Percentiles rank a stretch among this genome's conserved stretches.
Conservation (phyloP, 2,888 invertebrate species). For the Morinoia aosen region DNA sequence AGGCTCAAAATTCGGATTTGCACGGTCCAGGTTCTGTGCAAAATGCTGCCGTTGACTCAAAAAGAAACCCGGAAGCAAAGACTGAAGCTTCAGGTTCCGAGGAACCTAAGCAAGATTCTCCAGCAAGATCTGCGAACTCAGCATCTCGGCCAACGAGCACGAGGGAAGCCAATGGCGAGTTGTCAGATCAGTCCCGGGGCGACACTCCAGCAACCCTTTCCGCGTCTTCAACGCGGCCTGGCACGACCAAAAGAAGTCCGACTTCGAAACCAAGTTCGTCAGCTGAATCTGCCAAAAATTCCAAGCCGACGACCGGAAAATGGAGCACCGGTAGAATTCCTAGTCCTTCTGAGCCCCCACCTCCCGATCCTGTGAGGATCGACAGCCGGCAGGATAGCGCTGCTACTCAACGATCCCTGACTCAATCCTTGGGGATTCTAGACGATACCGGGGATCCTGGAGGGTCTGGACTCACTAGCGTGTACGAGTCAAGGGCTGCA, state of each 20-base stretch:
- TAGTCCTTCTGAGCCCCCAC: not conserved
- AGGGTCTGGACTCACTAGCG: conserved; percentile 21
- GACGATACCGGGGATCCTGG: not conserved
- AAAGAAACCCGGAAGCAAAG: not conserved
- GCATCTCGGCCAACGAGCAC: not conserved
- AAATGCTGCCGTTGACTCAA: not conserved
- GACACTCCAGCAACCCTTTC: not conserved
- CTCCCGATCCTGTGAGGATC: not conserved
- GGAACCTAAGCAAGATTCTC: not conserved
- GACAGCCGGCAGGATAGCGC: conserved; percentile 23
- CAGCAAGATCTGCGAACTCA: not conserved
- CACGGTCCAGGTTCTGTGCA: not conserved
- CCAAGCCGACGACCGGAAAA: not conserved
- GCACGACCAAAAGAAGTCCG: not conserved
- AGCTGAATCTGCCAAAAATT: not conserved
- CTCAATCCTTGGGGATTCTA: not conserved
- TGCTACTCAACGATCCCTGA: not conserved
- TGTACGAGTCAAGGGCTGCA: conserved; percentile 2
- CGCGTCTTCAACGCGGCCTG: not conserved
- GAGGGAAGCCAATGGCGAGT: not conserved
- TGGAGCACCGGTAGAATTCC: not conserved
- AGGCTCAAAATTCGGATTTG: not conserved
- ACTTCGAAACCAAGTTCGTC: not conserved
- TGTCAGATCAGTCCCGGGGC: not conserved
- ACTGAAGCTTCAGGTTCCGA: not conserved